Base-by-base conservation (phyloP, 2,797 vertebrate species). In the Melanotaenia maccullochi region DNA sequence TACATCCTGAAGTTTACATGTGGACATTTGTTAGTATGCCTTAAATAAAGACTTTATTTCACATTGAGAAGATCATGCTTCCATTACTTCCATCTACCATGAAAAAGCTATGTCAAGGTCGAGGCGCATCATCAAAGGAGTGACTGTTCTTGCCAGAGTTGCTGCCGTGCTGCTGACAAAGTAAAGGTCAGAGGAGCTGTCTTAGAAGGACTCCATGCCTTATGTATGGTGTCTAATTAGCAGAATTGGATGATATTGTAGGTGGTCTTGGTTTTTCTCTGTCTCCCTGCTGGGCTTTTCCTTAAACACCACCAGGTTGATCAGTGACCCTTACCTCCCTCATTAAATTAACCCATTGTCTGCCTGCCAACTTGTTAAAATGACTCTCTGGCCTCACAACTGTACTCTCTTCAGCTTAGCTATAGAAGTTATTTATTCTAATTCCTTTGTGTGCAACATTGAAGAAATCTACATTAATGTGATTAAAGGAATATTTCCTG, bases 341-440 rank as follows among this genome's bases (percentile, higher is more conserved):
- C 52, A 36, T 82, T 60, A 85, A 86, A 89, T 92, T 80, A 89
- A 78, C 78, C 89, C 82, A 84, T 93, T 91, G 88, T 91, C 82
- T 85, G 30, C 62, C 62, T 67, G 73, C 75, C 42, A 40, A 72
- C 81, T 81, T 61, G 67, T 56, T 71, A 70, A 83, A 71, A 78
- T 78, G 70, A 85, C 51, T 18, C 68, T 71, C 60, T 16, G n/a
- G 38, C 60, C 64, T 67, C 38, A 30, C 42, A 3, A 71, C 47
- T 7, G 69, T 28, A 12, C 44, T 70, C 79, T 20, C 55, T 67
- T 28, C 42, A 35, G 60, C 20, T 60, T 68, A 24, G 25, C 57
- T 59, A 36, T 54, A 79, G 52, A 73, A n/a, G 55, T 11, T 30
- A 30, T 73, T 35, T 78, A 40, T 70, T 67, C n/a, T 32, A 20